phyloP scores from a whole-genome alignment of 2,113 vertebrate species.

The Xiphophorus hellerii region DNA sequence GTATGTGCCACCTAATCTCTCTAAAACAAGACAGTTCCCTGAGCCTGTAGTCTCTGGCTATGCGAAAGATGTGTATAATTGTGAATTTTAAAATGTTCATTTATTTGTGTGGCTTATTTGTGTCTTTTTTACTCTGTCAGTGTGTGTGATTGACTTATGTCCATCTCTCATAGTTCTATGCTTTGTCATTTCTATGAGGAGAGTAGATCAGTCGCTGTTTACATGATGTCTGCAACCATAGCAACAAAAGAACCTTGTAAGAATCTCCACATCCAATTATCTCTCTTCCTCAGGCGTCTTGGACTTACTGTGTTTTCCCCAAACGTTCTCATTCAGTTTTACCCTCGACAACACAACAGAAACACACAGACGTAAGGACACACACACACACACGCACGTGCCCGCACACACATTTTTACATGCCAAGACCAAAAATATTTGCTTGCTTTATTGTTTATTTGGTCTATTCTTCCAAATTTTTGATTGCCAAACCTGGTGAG shows the following conservation, averaged over 20 bases:
- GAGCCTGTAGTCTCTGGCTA: conserved; percentile 35
- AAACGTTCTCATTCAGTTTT: conserved; percentile 34
- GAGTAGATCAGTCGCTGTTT: conserved; percentile 62
- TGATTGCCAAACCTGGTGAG: background rate
- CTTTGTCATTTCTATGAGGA: conserved; percentile 31
- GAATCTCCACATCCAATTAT: conserved; percentile 59
- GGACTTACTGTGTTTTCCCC: conserved; percentile 45
- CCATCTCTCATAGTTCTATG: background rate
- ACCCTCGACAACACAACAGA: background rate
- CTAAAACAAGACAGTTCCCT: conserved; percentile 43
- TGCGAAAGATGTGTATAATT: conserved; percentile 5
- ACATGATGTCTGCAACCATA: conserved; percentile 51
- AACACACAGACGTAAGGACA: background rate
- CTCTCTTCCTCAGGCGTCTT: conserved; percentile 60
- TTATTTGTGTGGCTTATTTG: conserved; percentile 13
- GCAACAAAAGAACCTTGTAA: conserved; percentile 53
- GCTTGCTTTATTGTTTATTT: conserved; percentile 26
- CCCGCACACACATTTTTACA: background rate
- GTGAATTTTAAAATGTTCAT: conserved; percentile 23
- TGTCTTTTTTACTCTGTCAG: conserved; percentile 17
- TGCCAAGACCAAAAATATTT: conserved; percentile 10
- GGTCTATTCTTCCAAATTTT: background rate
- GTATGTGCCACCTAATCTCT: conserved; percentile 66
- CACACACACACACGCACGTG: conserved; percentile 1
- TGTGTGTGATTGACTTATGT: conserved; percentile 38